Conservation (phyloP, 2,113 vertebrate genomes). For the Crocuta crocuta region DNA sequence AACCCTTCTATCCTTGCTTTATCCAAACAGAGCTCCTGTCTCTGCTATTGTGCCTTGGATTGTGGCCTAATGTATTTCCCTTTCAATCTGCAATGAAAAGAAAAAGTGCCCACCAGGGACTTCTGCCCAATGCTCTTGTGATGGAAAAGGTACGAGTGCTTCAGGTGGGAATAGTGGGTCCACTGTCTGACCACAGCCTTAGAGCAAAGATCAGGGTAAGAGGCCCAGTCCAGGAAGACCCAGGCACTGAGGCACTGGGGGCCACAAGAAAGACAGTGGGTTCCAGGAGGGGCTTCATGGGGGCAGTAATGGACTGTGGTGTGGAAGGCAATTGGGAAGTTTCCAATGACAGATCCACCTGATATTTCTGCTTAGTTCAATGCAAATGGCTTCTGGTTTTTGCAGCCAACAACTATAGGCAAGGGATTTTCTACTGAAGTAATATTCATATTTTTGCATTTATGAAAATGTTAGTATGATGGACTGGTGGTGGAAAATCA, state of each 20-base stretch:
- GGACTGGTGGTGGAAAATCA: not conserved
- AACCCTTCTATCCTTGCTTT: not conserved
- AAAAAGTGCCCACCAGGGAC: not conserved
- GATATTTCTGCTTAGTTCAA: not conserved
- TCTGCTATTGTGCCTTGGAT: not conserved
- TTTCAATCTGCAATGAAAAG: not conserved
- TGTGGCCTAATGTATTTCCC: not conserved
- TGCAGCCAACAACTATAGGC: not conserved
- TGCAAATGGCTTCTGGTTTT: not conserved
- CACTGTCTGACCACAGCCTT: not conserved
- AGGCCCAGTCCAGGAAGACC: not conserved
- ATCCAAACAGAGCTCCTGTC: not conserved
- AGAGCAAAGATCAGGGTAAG: not conserved
- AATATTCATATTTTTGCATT: not conserved
- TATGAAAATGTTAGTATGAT: not conserved
- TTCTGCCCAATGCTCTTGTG: not conserved
- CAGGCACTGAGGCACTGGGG: not conserved
- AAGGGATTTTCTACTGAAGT: not conserved
- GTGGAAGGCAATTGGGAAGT: not conserved
- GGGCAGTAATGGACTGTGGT: fast-evolving
- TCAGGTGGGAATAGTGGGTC: not conserved
- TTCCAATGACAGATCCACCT: not conserved
- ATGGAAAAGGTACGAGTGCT: not conserved
- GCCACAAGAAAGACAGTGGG: fast-evolving
- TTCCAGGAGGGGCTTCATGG: not conserved